Conservation (phyloP, 2,113 vertebrate species). For the Microcebus griseorufus region DNA sequence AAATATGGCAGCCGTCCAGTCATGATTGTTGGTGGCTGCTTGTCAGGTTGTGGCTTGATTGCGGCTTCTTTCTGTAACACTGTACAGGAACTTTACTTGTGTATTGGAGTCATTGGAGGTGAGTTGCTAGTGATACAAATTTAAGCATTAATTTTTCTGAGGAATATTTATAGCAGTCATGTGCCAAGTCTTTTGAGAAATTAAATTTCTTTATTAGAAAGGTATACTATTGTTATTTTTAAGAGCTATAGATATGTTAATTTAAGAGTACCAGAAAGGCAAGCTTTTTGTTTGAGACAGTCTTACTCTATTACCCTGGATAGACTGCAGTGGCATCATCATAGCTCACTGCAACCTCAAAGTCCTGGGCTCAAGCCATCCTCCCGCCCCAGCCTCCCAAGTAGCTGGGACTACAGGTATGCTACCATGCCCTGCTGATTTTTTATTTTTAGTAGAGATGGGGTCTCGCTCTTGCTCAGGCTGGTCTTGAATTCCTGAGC, state of each 20-base stretch:
- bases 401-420: too few relatives aligned
- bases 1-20: constrained; percentile 94
- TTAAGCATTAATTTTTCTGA: background rate
- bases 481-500: too few relatives aligned
- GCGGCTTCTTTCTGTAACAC: constrained; percentile 94
- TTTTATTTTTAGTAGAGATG: too few relatives aligned
- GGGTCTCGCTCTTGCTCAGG: too few relatives aligned
- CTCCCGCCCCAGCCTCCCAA: too few relatives aligned
- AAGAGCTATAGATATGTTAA: background rate
- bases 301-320: too few relatives aligned
- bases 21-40: constrained; percentile 90
- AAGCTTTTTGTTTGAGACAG: background rate
- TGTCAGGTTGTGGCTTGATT: constrained; percentile 90
- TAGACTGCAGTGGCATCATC: too few relatives aligned
- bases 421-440: too few relatives aligned
- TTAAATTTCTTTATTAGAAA: constrained; percentile 7
- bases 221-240: background rate
- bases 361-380: too few relatives aligned
- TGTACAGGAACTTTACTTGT: constrained; percentile 92
- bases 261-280: background rate
- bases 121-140: background rate
- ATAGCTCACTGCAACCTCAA: too few relatives aligned
- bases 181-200: background rate
- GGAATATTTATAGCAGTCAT: background rate
- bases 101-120: constrained; percentile 90